A percentile compares a stretch with the other conserved stretches of the same genome.
phyloP scores from a whole-genome alignment of 2,888 invertebrate species.

The Desoria tigrina region DNA sequence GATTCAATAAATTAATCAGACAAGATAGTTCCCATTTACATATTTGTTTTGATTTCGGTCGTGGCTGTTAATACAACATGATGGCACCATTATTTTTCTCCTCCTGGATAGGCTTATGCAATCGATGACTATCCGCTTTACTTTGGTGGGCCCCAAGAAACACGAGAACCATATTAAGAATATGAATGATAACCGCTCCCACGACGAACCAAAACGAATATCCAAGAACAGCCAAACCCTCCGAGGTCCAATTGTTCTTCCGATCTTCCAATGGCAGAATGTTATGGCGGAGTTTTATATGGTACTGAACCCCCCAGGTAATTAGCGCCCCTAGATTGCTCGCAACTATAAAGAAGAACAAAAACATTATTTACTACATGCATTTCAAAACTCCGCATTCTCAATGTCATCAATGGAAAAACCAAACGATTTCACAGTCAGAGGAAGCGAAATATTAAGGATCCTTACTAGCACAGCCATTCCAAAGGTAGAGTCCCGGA shows the following conservation, averaged over 20 bases:
- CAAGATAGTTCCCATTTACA: no score
- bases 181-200: conserved; percentile 68
- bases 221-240: conserved; percentile 77
- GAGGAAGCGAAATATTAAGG: background rate
- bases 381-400: conserved; percentile 15
- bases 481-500: conserved; percentile 74
- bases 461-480: conserved; percentile 71
- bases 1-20: no score
- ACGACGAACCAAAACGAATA: conserved; percentile 85
- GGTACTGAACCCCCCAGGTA: conserved; percentile 83
- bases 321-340: conserved; percentile 73
- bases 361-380: background rate
- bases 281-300: conserved; percentile 75
- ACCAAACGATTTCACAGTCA: background rate
- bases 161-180: conserved; percentile 72
- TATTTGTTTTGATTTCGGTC: background rate
- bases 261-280: conserved; percentile 78
- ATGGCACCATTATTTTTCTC: conserved; percentile 82
- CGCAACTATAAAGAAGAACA: conserved; percentile 64
- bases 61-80: conserved; percentile 68
- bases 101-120: conserved; percentile 69
- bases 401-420: conserved; percentile 5
- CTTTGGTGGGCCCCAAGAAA: conserved; percentile 71
- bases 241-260: conserved; percentile 78
- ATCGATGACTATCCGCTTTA: conserved; percentile 63